Evolutionary conservation across 2,888 invertebrate genomes (phyloP), one percentile per base, ranked within the genome.

Genomic region (Junonia oenone): DNA sequence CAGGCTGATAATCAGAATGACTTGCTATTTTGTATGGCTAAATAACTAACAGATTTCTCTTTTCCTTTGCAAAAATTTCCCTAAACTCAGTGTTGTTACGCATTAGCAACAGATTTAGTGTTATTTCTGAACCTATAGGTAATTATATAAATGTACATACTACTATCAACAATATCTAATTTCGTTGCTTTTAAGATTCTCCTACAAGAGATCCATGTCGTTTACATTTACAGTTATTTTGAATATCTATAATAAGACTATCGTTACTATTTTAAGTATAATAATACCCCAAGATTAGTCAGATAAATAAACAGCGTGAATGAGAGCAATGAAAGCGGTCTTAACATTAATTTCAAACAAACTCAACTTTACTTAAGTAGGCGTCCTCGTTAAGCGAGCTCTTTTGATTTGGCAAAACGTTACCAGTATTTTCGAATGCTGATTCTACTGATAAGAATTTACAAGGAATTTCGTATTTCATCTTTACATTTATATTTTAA

Each of bases 1-100:
- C 56, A 46, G 33, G 11, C 29, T 51, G 56, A 52, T 51, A 59
- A 53, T 53, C 37, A 37, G 40, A 47, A 54, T 56, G 50, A 59
- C 56, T 53, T 50, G 45, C 52, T 43, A 43, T 52, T 43, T 46
- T 33, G 50, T 33, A 43, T 6, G 8, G 26, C 40, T 29, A 29
- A 54, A 33, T 27, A 43, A 53, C 45, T 54, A 31, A 47, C 47
- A 37, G 43, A 54, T 48, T 56, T 58, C 51, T 50, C 40, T 47
- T 9, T 13, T 26, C 13, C 13, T n/a, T n/a, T n/a, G n/a, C n/a
- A n/a, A n/a, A n/a, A n/a, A n/a, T n/a, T n/a, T n/a, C n/a, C n/a
- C n/a, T n/a, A n/a, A n/a, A n/a, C n/a, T n/a, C n/a, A n/a, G n/a
- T n/a, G n/a, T n/a, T n/a, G n/a, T n/a, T n/a, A n/a, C n/a, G n/a